Base-by-base conservation (phyloP, 2,113 vertebrate genomes). In the Eulemur rufifrons region DNA sequence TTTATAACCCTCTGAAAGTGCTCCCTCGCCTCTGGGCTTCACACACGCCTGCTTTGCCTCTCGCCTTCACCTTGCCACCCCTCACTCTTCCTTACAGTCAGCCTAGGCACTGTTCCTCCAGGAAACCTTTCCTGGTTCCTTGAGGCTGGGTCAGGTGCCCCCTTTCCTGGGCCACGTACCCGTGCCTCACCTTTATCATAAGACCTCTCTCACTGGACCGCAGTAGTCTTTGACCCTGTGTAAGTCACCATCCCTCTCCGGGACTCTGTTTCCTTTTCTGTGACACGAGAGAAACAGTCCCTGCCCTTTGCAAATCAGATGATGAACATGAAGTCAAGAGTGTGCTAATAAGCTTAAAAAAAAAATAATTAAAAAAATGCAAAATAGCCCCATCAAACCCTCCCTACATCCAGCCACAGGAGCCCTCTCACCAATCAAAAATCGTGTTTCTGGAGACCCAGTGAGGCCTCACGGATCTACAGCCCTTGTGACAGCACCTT, bases 401-500 rank as follows among this genome's bases (percentile, higher is more conserved):
- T 68, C 95, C 20, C 59, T 37, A 66, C 7, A 2, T 18, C 71
- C 0, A 69, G 76, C 52, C 76, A 39, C 23, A n/a, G 25, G 59
- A 64, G 66, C 71, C 71, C n/a, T 80, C 63, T 61, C 54, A n/a
- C 21, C 74, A 74, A 63, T 69, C 59, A 85, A 37, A 25, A 50
- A 5, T 68, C 47, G 50, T 1, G 50, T 32, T 77, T 39, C 81
- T 23, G 50, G 63, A 50, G 42, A 81, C 80, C 76, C 76, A 45
- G 11, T 0, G 17, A 74, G 56, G 56, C 64, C 88, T 78, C 91
- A 15, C 0, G 7, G 29, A 6, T 52, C 47, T 82, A 61, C 2
- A 9, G 68, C 20, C 54, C 77, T 32, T 42, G 63, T 15, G 78
- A 94, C 68, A 89, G 97, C 98, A 99, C 99, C 98, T 99, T 99